A percentile compares a stretch with the other conserved stretches of the same genome.
These are phyloP conservation scores for Brachyptera risi DNA, from an alignment of 2,888 invertebrate genomes.

Conservation along the genomic window DNA sequence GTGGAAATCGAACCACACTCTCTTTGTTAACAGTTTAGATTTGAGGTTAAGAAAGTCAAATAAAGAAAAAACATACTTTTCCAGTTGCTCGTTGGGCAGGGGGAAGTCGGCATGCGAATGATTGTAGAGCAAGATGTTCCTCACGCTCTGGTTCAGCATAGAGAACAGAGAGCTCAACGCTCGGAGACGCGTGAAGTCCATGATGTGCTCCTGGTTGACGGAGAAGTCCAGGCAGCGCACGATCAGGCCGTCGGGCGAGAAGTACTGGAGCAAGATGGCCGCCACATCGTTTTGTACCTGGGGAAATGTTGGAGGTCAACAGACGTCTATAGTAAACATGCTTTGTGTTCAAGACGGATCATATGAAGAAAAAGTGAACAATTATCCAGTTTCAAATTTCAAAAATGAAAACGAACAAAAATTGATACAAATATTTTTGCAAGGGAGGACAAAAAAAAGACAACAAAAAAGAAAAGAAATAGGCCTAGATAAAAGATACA, in stretches of 20 bases:
- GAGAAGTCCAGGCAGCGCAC: slow-evolving; percentile 90
- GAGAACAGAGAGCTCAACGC: slow-evolving; percentile 95
- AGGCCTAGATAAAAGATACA: no score
- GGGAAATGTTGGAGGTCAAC: no score
- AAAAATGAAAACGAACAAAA: slow-evolving; percentile 1
- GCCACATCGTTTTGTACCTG: slow-evolving; percentile 87
- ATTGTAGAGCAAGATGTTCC: slow-evolving; percentile 91
- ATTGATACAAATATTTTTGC: background rate
- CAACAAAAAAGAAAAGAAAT: no score
- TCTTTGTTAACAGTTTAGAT: background rate
- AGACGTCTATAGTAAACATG: no score
- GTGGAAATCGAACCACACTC: no score
- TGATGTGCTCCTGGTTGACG: slow-evolving; percentile 90
- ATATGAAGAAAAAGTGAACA: no score
- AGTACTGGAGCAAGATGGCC: slow-evolving; percentile 75
- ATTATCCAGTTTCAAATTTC: no score
- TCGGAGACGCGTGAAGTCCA: slow-evolving; percentile 97
- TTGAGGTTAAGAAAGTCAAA: background rate
- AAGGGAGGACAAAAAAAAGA: no score
- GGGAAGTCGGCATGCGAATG: slow-evolving; percentile 93
- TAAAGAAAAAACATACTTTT: slow-evolving; percentile 49
- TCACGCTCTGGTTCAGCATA: slow-evolving; percentile 92
- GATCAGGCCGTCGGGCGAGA: slow-evolving; percentile 90
- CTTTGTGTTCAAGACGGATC: no score
- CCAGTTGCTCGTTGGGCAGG: slow-evolving; percentile 84